Evolutionary conservation across 2,888 invertebrate species (phyloP).

Genomic region (Meloe dianella): DNA sequence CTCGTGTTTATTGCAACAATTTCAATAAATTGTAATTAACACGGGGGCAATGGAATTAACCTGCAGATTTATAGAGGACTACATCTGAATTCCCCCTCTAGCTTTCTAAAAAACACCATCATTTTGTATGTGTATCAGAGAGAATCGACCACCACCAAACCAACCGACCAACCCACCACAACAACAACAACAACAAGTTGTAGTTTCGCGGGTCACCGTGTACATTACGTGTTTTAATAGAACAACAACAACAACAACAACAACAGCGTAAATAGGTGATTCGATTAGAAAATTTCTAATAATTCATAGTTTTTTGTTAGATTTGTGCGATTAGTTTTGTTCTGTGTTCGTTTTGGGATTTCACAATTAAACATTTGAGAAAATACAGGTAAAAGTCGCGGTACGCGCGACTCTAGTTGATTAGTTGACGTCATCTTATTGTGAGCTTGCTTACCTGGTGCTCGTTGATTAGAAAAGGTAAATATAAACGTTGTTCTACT

Average conservation of each 20-base stretch:
- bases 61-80: slow-evolving; percentile 31
- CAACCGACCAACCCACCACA: background rate
- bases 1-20: background rate
- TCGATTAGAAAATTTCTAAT: background rate
- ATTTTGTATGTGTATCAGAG: slow-evolving; percentile 33
- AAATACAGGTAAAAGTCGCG: background rate
- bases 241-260: background rate
- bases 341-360: background rate
- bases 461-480: slow-evolving; percentile 21
- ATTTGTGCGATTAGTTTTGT: background rate
- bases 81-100: slow-evolving; percentile 24
- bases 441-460: slow-evolving; percentile 27
- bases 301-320: background rate
- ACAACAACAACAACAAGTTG: slow-evolving; percentile 23
- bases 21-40: background rate
- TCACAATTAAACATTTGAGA: background rate
- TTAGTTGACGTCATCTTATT: slow-evolving; percentile 27
- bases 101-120: slow-evolving; percentile 29
- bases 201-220: slow-evolving; percentile 35
- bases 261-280: background rate
- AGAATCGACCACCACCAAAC: slow-evolving; percentile 22
- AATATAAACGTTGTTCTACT: slow-evolving; percentile 4
- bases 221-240: slow-evolving; percentile 18
- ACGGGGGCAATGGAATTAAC: slow-evolving; percentile 40
- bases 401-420: background rate